Base-by-base conservation (phyloP, 2,797 vertebrate species). In the Bryconaethiops microstoma region DNA sequence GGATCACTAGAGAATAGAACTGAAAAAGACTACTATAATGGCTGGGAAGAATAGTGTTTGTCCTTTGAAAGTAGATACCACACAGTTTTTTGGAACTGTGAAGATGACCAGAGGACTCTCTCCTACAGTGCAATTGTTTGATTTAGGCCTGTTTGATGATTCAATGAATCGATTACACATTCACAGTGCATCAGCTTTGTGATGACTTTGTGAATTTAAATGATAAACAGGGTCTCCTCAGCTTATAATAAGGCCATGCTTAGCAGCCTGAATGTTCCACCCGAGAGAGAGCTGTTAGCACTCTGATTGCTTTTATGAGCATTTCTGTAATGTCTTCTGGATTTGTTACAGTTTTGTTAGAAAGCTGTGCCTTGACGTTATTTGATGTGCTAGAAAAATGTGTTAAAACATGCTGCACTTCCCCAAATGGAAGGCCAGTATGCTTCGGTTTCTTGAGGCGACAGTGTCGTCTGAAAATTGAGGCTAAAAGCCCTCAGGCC, bases 381-480 rank as follows among this genome's bases (percentile, higher is more conserved):
- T 74, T 82, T 73, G 42, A 48, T 60, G 65, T 73, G 19, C 45
- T 65, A 72, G 42, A 29, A 54, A 70, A 75, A 76, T 29, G 25
- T 62, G 64, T 40, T 75, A 63, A 70, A 74, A 80, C 54, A 48
- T 52, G 29, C 72, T 75, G 72, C 54, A 74, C 55, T 81, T 75
- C 21, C 48, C 29, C 75, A 68, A 59, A 59, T 19, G 23, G n/a
- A 1, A 48, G 52, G 82, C 88, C 83, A 72, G 35, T 90, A 87
- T 88, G 89, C 39, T 57, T 45, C n/a, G 5, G 65, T 45, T 69
- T 78, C 60, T 76, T 4, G 0, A 75, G 74, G 74, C 60, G n/a
- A 70, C 39, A 62, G 59, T 74, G 79, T 75, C 52, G 7, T 63
- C 65, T 82, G 69, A 60, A 78, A 73, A 78, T 82, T 45, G 75